Evolutionary conservation across 2,888 invertebrate species (phyloP).

Genomic region (Luperina nickerlii): DNA sequence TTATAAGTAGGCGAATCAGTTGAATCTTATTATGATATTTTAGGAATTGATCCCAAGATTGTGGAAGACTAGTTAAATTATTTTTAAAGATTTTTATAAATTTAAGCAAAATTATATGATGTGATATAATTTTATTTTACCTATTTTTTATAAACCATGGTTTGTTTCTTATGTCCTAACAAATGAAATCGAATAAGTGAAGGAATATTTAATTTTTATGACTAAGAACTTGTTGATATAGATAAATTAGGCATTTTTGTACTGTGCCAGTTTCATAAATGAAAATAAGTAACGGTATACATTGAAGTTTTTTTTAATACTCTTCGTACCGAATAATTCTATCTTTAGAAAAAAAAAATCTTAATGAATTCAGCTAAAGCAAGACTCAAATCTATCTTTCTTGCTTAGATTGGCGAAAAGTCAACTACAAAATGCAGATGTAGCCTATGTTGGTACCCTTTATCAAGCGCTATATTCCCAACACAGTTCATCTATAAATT

Average conservation of each 20-base stretch:
- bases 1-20: constrained; percentile 54
- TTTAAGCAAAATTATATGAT: constrained; percentile 46
- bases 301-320: constrained; percentile 20
- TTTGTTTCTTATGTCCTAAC: constrained; percentile 15
- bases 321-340: no score
- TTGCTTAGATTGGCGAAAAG: neutral
- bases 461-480: neutral
- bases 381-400: neutral
- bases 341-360: neutral
- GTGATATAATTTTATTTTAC: constrained; percentile 54
- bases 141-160: constrained; percentile 9
- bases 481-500: neutral
- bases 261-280: constrained; percentile 33
- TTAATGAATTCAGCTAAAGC: neutral
- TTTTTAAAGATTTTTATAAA: constrained; percentile 16
- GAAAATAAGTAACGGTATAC: constrained; percentile 12
- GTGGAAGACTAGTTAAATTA: constrained; percentile 27
- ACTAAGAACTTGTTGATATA: constrained; percentile 27
- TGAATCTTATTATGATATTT: constrained; percentile 39
- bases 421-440: constrained; percentile 1
- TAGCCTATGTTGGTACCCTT: neutral
- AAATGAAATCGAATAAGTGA: constrained; percentile 17
- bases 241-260: constrained; percentile 26
- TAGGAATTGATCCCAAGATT: constrained; percentile 32
- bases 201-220: constrained; percentile 17